Conservation (phyloP, 2,797 vertebrate genomes). For the Alectoris magna region DNA sequence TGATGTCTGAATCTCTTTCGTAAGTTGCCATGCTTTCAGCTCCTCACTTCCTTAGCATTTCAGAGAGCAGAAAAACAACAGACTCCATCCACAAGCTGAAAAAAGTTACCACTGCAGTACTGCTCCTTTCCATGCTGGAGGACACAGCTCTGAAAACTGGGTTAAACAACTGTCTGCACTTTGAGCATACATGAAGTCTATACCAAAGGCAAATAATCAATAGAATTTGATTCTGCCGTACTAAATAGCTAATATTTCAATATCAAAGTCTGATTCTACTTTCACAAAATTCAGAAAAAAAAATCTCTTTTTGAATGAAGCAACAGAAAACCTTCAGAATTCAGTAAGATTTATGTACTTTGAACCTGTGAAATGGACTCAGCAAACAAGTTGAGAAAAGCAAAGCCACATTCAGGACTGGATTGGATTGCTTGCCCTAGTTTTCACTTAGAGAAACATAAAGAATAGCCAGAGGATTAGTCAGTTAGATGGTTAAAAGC, state of each 20-base stretch:
- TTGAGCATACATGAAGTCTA: neutral
- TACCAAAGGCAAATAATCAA: neutral
- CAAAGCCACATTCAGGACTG: neutral
- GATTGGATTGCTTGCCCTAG: neutral
- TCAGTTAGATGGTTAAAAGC: neutral
- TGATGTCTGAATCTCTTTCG: neutral
- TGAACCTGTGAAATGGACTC: neutral
- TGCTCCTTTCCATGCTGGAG: neutral
- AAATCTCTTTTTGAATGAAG: neutral
- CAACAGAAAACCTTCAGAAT: neutral
- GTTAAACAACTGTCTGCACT: neutral
- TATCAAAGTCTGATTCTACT: neutral
- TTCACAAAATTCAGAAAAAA: neutral
- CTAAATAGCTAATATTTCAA: neutral
- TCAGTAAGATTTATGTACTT: neutral
- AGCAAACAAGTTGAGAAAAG: neutral
- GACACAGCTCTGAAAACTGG: neutral
- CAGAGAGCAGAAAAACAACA: neutral
- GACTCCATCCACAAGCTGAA: neutral
- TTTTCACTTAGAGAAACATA: neutral
- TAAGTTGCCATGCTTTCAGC: neutral
- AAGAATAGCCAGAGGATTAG: slow-evolving; percentile 19
- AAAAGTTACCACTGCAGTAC: neutral
- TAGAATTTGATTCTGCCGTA: neutral
- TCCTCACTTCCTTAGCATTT: neutral